These are phyloP conservation scores for Empis stercorea DNA, from an alignment of 2,888 invertebrate genomes.

Conservation along the genomic window DNA sequence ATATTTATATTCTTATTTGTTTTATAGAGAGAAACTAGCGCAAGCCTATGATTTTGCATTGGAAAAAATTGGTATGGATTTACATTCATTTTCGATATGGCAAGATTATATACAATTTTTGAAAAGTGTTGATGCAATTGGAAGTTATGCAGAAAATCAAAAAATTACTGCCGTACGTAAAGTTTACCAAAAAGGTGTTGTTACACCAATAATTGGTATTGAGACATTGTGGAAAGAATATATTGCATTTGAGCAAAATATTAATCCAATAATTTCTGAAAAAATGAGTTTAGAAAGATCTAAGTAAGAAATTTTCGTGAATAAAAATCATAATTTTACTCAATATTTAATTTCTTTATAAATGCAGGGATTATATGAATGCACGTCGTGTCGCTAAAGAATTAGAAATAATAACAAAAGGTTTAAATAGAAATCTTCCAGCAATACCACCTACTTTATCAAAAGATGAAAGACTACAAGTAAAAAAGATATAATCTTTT, in stretches of 20 bases:
- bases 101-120: slow-evolving; percentile 95
- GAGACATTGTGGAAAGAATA: slow-evolving; percentile 97
- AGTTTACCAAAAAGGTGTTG: slow-evolving; percentile 90
- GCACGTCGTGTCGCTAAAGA: slow-evolving; percentile 92
- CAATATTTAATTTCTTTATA: background rate
- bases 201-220: slow-evolving; percentile 94
- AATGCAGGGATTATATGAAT: slow-evolving; percentile 90
- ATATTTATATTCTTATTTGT: slow-evolving; percentile 8
- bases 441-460: slow-evolving; percentile 90
- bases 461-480: slow-evolving; percentile 86
- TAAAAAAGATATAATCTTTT: slow-evolving; percentile 25
- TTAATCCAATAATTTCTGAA: slow-evolving; percentile 70
- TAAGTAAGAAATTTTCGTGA: slow-evolving; percentile 23
- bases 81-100: slow-evolving; percentile 94
- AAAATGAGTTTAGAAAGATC: slow-evolving; percentile 96
- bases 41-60: slow-evolving; percentile 99
- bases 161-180: slow-evolving; percentile 96
- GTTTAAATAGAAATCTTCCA: slow-evolving; percentile 88
- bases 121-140: slow-evolving; percentile 91
- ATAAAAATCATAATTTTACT: background rate
- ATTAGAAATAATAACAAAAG: slow-evolving; percentile 86
- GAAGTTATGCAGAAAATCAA: slow-evolving; percentile 99
- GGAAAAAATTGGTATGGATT: slow-evolving; percentile 97
- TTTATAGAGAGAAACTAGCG: slow-evolving; percentile 91
- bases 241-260: slow-evolving; percentile 88